Conservation (phyloP, 92 coral and sea anemone genomes). For the Umimayanthus kanabou region DNA sequence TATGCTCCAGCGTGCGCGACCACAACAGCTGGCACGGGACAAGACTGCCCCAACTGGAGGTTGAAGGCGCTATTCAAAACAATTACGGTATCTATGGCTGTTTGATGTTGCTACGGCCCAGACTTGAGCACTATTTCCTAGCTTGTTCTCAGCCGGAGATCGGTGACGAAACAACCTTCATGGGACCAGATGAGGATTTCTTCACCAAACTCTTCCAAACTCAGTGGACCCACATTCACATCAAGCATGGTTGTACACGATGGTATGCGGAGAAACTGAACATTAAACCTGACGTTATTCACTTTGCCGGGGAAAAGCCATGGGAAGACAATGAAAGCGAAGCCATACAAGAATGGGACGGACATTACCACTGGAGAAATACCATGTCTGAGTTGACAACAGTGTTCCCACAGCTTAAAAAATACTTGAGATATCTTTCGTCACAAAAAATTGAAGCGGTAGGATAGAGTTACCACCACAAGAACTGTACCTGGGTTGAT, state of each 20-base stretch:
- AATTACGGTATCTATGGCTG: constrained; percentile 89
- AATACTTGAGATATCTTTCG: neutral
- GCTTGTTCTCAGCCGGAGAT: constrained; percentile 77
- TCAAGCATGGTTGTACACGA: constrained; percentile 72
- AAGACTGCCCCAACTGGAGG: constrained; percentile 74
- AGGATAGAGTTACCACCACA: no score
- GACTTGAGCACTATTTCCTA: constrained; percentile 69
- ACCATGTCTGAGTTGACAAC: neutral
- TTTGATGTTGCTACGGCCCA: constrained; percentile 73
- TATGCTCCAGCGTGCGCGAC: constrained; percentile 81
- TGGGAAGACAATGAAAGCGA: constrained; percentile 65
- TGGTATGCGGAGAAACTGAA: constrained; percentile 70
- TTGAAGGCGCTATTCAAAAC: constrained; percentile 71
- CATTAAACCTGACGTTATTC: constrained; percentile 59
- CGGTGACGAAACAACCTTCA: constrained; percentile 67
- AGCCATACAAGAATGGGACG: constrained; percentile 57
- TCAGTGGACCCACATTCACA: constrained; percentile 80
- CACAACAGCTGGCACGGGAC: constrained; percentile 77
- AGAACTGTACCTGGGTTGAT: no score
- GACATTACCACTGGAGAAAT: constrained; percentile 43
- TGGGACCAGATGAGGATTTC: constrained; percentile 87
- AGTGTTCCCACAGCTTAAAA: neutral
- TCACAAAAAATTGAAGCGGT: no score
- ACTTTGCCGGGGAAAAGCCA: constrained; percentile 73
- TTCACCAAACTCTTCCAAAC: constrained; percentile 80